These are phyloP conservation scores for Triops longicaudatus DNA, from an alignment of 1,140 invertebrate species.

Conservation along the genomic window DNA sequence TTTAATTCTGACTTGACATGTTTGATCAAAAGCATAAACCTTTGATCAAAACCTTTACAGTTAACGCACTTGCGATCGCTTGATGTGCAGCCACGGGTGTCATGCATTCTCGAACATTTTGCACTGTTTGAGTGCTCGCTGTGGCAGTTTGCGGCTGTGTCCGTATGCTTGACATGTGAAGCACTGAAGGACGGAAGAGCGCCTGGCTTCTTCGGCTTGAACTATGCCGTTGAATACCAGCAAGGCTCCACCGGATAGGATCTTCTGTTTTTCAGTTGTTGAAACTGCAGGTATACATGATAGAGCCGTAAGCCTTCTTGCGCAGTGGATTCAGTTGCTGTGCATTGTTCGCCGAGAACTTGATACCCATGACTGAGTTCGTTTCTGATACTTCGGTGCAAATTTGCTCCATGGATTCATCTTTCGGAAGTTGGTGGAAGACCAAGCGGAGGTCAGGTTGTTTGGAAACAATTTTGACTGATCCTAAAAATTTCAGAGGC, in stretches of 20 bases:
- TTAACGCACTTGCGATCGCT: background rate
- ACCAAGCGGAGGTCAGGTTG: slow-evolving; percentile 4
- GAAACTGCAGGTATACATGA: background rate
- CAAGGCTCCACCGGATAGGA: background rate
- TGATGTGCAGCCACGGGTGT: slow-evolving; percentile 16
- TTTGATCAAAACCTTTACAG: slow-evolving; percentile 19
- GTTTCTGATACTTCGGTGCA: background rate
- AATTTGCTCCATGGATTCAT: slow-evolving; percentile 11
- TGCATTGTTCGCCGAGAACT: background rate
- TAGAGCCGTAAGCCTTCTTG: background rate
- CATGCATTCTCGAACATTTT: slow-evolving; percentile 1
- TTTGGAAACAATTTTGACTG: background rate
- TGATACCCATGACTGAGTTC: background rate
- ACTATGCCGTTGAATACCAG: background rate
- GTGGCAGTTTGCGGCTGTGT: slow-evolving; percentile 16
- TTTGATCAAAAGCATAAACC: background rate
- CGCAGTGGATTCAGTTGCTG: background rate
- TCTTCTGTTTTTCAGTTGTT: background rate
- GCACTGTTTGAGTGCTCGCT: background rate
- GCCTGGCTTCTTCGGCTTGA: slow-evolving; percentile 3
- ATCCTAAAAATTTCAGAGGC: background rate
- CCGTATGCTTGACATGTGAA: slow-evolving; percentile 17
- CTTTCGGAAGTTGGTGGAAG: slow-evolving; percentile 20
- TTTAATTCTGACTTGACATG: background rate
- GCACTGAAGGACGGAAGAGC: slow-evolving; percentile 17